Base-by-base conservation (phyloP, 2,888 invertebrate genomes). In the Oscheius sp. region DNA sequence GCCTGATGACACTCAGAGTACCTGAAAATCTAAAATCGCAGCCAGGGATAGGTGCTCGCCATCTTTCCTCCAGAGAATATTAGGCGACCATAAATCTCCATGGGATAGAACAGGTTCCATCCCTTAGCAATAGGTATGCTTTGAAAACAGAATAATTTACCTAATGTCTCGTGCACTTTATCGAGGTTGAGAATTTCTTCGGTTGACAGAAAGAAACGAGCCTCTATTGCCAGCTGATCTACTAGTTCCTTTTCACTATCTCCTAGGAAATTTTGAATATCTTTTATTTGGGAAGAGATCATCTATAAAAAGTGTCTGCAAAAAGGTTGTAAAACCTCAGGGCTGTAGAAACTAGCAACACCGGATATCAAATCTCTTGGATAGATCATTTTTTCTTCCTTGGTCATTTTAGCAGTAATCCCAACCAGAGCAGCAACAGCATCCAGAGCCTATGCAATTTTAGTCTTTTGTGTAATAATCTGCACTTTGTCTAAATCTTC, bases 1-100 rank as follows among this genome's bases (percentile, higher is more conserved):
- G 13, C 21, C 9, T 45, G 45, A 16, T 49, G 9, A 6, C 35
- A 35, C 5, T 7, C 3, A 46, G 16, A 52, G 16, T 25, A 61
- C 71, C 35, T 71, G 71, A 13, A 61, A 71, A 18, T 71, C 71
- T 25, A 71, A 52, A 27, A 71, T 63, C 2, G 71, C 71, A 2
- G 49, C 53, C 6, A 71, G 21, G 16, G 35, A 13, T 9, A 16
- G n/a, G 1, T 35, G 13, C 7, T 25, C 12, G 3, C 35, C 63
- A 1, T 29, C 25, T n/a, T 71, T 61, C 23, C 16, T 52, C 71
- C 71, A 71, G 12, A 71, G 41, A 5, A 71, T 12, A 61, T 71
- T 71, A 16, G 71, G 64, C 1, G 71, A 71, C 71, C 71, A 71
- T 1, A 71, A 9, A 53, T 71, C 71, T 5, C 71, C 71, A 59